Percentiles rank a stretch among this genome's conserved stretches.
These are phyloP conservation scores for Montifringilla adamsi DNA, from an alignment of 2,113 vertebrate genomes.

Conservation along the genomic window DNA sequence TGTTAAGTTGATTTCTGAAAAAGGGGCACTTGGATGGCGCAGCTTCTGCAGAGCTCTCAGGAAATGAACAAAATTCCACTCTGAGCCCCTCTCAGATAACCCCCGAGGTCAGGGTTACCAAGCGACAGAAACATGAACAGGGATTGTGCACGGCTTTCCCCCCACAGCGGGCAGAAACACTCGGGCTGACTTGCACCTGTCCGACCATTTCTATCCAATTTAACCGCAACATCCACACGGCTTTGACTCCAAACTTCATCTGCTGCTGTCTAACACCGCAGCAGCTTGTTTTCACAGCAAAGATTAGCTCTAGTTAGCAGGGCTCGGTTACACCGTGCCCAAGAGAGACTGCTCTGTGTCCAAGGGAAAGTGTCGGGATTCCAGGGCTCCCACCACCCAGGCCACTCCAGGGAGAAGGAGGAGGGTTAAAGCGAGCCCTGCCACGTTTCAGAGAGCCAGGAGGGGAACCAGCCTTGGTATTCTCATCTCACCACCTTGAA, in stretches of 20 bases:
- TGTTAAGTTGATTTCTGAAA: neutral
- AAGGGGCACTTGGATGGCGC: neutral
- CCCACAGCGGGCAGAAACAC: neutral
- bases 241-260: neutral
- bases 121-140: neutral
- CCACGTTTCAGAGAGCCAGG: neutral
- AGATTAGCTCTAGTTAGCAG: neutral
- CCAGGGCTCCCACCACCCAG: rapidly evolving
- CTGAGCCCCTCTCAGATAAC: conserved; percentile 50
- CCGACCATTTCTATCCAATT: neutral
- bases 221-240: neutral
- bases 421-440: neutral
- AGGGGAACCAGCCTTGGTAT: neutral
- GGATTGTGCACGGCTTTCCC: neutral
- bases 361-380: neutral
- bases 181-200: neutral
- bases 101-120: conserved; percentile 50
- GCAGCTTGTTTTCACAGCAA: conserved; percentile 1
- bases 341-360: neutral
- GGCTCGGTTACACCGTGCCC: neutral
- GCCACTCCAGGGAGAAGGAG: neutral
- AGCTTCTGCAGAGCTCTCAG: conserved; percentile 27
- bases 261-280: neutral
- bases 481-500: conserved; percentile 41
- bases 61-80: conserved; percentile 57